Evolutionary conservation across 2,113 vertebrate genomes (phyloP), one percentile per base, ranked within the genome.

Genomic region (Pipra filicauda): DNA sequence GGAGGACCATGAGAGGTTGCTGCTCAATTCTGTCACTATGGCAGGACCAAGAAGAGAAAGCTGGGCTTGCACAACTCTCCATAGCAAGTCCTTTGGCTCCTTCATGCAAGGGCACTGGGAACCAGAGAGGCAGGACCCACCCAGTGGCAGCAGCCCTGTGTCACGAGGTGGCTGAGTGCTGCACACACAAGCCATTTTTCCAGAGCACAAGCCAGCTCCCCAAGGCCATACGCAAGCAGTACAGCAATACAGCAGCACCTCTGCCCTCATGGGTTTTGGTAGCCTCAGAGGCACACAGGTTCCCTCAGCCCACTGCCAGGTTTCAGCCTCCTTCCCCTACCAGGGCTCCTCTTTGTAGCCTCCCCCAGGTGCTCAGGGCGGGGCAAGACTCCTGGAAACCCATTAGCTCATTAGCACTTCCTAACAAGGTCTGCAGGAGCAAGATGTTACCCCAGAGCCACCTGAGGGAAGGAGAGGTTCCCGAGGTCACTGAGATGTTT

Each of bases 251-350:
- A 21, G 15, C 9, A 15, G 11, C 52, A 30, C 5, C 39, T 21
- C 35, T 19, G 8, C 18, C 19, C 16, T 46, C 5, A 1, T 0
- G 0, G 1, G 0, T 1, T 14, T 2, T 4, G 1, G 21, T 9
- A 65, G 2, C 5, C n/a, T 3, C 19, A 9, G 4, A 6, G 0
- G 0, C 28, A 41, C 6, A 0, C 27, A 39, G 0, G 2, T 4
- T 23, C 3, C 16, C 22, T 46, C 39, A 16, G 3, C 2, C 1
- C 14, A 1, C 5, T 4, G 2, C 64, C 59, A 33, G 6, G 4
- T 8, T 1, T 9, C 33, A 28, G 0, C 7, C 14, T 2, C 7
- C 15, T 0, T 1, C 13, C 3, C 5, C 79, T 31, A 4, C 3
- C 19, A 8, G 6, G 33, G 31, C 44, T 69, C 15, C 62, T 72